Conservation (phyloP, 2,113 vertebrate genomes). For the Mormoops blainvillei region DNA sequence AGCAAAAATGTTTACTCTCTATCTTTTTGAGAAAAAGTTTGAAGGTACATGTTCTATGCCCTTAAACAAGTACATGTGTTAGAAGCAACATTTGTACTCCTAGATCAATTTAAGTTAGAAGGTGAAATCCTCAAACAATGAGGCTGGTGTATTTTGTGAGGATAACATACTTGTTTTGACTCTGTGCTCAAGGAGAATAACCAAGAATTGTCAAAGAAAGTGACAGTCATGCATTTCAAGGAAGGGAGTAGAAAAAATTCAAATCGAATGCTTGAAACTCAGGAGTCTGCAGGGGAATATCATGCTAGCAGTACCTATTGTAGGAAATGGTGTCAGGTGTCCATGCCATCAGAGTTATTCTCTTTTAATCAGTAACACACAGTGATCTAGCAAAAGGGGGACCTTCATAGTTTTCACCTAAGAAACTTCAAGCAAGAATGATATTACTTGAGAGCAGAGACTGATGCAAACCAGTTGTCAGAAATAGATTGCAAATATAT, state of each 20-base stretch:
- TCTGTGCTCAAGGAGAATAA: background rate
- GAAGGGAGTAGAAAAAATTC: background rate
- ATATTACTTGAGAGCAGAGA: slow-evolving; percentile 31
- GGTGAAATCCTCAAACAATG: background rate
- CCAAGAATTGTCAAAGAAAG: background rate
- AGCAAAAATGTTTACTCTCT: background rate
- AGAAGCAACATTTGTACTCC: background rate
- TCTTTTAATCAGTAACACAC: slow-evolving; percentile 38
- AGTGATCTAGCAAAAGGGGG: slow-evolving; percentile 22
- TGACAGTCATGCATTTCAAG: background rate
- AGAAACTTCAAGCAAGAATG: slow-evolving; percentile 29
- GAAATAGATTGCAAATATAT: slow-evolving; percentile 14
- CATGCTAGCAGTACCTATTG: background rate
- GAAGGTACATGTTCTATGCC: background rate
- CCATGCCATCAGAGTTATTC: background rate
- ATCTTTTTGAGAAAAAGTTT: background rate
- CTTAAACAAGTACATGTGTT: background rate
- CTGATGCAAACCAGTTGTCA: slow-evolving; percentile 20
- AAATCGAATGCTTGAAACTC: background rate
- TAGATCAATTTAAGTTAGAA: background rate
- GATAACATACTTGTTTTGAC: background rate
- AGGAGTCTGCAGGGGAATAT: background rate
- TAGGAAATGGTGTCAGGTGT: slow-evolving; percentile 16
- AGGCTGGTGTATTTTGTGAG: background rate
- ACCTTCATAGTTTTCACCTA: slow-evolving; percentile 4